Percentiles rank a stretch among this genome's conserved stretches.
Conservation (phyloP, 1,140 invertebrate species). For the Laodelphax striatellus region DNA sequence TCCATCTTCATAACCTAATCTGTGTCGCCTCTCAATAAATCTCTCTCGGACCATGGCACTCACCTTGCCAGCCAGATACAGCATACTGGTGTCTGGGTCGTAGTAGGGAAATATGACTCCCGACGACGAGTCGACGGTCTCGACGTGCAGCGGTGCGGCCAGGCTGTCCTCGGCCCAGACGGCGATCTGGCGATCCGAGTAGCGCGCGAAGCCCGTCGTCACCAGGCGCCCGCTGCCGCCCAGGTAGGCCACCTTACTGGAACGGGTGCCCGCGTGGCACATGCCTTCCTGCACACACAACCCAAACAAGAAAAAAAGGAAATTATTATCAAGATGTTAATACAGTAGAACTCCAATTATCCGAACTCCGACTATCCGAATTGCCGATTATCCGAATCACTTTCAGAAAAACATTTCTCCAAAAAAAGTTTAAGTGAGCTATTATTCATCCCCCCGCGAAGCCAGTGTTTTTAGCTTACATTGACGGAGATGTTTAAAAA, state of each 20-base stretch:
- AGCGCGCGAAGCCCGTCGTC: slow-evolving; percentile 82
- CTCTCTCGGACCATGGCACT: no score
- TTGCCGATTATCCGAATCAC: no score
- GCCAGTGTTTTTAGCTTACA: no score
- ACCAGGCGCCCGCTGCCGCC: slow-evolving; percentile 61
- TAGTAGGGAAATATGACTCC: slow-evolving; percentile 88
- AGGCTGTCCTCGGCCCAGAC: slow-evolving; percentile 80
- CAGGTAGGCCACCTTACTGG: slow-evolving; percentile 80
- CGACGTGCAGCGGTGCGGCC: slow-evolving; percentile 56
- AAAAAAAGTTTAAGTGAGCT: neutral
- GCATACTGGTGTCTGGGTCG: slow-evolving; percentile 83
- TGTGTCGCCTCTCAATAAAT: no score
- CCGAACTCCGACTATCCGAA: no score
- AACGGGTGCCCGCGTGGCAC: slow-evolving; percentile 78
- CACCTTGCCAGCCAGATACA: slow-evolving; percentile 71
- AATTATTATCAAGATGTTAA: no score
- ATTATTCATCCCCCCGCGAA: neutral
- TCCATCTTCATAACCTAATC: no score
- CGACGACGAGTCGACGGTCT: slow-evolving; percentile 83
- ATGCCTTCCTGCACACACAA: slow-evolving; percentile 52
- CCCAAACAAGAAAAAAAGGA: neutral
- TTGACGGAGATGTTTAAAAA: no score
- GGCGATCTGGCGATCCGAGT: slow-evolving; percentile 79
- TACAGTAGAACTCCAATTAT: no score
- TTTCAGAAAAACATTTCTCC: no score